A percentile compares a stretch with the other conserved stretches of the same genome.
These are phyloP conservation scores for Dicaeum eximium DNA, from an alignment of 2,113 vertebrate species.

Conservation along the genomic window DNA sequence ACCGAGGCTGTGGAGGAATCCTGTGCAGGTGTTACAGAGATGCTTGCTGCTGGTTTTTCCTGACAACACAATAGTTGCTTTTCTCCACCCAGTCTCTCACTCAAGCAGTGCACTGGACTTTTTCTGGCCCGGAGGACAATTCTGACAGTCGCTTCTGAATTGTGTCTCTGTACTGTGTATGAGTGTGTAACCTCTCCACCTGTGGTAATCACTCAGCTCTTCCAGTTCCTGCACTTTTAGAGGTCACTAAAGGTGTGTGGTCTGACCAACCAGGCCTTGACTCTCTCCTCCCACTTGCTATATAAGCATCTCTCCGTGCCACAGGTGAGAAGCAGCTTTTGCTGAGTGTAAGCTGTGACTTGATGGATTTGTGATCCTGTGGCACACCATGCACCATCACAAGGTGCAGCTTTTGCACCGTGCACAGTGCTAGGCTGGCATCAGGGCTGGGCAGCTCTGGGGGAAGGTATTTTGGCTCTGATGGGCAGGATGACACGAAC, in stretches of 20 bases:
- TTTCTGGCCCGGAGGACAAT: not conserved
- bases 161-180: not conserved
- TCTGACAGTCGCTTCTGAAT: not conserved
- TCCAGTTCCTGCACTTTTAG: not conserved
- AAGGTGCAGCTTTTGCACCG: not conserved
- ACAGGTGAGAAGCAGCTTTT: slow-evolving; percentile 20
- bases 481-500: not conserved
- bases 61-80: not conserved
- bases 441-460: not conserved
- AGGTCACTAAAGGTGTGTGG: not conserved
- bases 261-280: not conserved
- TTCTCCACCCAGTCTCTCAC: not conserved
- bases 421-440: fast-evolving
- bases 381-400: not conserved
- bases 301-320: not conserved
- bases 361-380: not conserved
- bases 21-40: not conserved
- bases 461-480: not conserved
- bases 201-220: not conserved
- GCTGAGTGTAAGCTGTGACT: fast-evolving
- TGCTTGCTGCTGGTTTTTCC: not conserved
- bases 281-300: not conserved
- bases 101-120: not conserved
- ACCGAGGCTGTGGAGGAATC: fast-evolving
- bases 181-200: not conserved